These are phyloP conservation scores for Stenchaetothrips biformis DNA, from an alignment of 2,888 invertebrate species.

Conservation along the genomic window DNA sequence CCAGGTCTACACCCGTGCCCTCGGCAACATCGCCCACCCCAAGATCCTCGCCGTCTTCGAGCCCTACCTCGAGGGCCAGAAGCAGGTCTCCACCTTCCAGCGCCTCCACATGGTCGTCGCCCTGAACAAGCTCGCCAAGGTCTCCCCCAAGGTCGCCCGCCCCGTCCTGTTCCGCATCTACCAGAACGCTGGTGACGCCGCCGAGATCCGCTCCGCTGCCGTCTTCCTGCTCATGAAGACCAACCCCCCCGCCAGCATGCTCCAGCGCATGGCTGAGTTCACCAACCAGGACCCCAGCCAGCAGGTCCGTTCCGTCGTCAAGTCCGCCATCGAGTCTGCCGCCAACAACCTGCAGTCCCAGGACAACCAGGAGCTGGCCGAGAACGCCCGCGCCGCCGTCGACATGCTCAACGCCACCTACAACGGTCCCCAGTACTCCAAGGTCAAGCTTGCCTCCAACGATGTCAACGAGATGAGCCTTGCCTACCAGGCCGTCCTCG, in stretches of 20 bases:
- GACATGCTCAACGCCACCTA: constrained; percentile 47
- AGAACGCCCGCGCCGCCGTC: constrained; percentile 50
- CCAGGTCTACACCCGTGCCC: constrained; percentile 58
- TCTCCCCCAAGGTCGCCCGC: constrained; percentile 52
- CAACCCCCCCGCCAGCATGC: constrained; percentile 57
- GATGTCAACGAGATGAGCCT: constrained; percentile 40
- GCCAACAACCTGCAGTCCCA: constrained; percentile 44
- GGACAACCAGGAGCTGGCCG: constrained; percentile 49
- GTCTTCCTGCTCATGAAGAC: constrained; percentile 57
- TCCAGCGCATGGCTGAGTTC: constrained; percentile 65
- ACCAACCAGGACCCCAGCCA: constrained; percentile 59
- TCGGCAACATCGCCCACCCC: constrained; percentile 61
- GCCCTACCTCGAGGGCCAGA: constrained; percentile 62
- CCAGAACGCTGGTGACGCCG: constrained; percentile 59
- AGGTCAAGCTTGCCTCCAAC: constrained; percentile 36
- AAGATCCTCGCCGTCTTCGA: constrained; percentile 57
- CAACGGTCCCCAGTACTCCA: constrained; percentile 38
- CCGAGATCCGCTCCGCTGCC: constrained; percentile 62
- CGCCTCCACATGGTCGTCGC: constrained; percentile 58
- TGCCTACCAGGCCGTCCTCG: constrained; percentile 41
- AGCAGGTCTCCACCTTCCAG: constrained; percentile 55
- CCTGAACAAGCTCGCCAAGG: constrained; percentile 51
- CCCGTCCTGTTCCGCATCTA: constrained; percentile 61
- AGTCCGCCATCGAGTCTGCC: constrained; percentile 56
- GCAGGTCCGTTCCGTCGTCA: constrained; percentile 62